Conservation (phyloP, 2,113 vertebrate genomes). For the Cheirogaleus medius region DNA sequence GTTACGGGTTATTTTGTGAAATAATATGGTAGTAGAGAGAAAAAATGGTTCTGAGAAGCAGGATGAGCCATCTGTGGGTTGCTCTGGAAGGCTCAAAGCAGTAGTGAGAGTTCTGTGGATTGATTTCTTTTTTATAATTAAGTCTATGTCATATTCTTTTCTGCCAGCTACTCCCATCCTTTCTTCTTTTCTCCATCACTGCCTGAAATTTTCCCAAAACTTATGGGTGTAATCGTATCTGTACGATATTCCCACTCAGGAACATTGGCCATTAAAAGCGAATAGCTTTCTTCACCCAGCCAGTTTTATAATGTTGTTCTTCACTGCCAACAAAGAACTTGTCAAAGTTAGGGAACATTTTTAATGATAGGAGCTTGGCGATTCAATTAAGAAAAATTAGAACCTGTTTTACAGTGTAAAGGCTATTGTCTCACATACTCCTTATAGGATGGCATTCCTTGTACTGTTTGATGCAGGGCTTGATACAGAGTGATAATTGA, state of each 20-base stretch:
- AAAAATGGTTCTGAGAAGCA: not conserved
- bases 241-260: fast-evolving
- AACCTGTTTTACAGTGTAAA: not conserved
- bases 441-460: not conserved
- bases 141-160: not conserved
- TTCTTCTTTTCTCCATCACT: not conserved
- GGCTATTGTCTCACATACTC: not conserved
- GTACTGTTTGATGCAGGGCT: not conserved
- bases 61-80: not conserved
- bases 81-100: not conserved
- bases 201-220: not conserved
- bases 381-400: not conserved
- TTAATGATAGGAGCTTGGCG: not conserved
- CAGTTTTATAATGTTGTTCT: not conserved
- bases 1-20: not conserved
- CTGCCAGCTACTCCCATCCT: not conserved
- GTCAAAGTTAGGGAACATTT: not conserved
- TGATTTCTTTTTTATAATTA: not conserved
- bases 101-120: not conserved
- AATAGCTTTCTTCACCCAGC: not conserved
- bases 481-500: not conserved
- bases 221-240: not conserved
- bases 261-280: not conserved
- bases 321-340: not conserved
- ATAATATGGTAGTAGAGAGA: not conserved